phyloP scores from a whole-genome alignment of 2,888 invertebrate genomes.

The Cryptosula pallasiana region DNA sequence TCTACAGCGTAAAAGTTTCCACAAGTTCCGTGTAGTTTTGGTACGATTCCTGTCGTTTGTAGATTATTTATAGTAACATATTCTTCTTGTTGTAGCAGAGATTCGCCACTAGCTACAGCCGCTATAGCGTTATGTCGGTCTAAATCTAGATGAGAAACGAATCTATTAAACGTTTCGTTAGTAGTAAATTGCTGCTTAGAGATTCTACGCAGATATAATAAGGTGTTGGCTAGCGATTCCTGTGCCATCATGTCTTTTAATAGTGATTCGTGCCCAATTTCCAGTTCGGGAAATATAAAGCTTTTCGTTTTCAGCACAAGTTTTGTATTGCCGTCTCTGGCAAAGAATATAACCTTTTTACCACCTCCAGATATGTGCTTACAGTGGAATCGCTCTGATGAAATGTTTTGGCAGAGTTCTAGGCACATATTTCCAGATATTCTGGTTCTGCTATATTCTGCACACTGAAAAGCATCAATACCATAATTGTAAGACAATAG shows the following conservation, averaged over 20 bases:
- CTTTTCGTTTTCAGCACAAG: conserved; percentile 16
- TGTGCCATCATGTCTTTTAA: background rate
- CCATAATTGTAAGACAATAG: too few species aligned
- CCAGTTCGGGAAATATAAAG: background rate
- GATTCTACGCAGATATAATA: background rate
- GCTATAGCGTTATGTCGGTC: background rate
- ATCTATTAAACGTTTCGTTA: background rate
- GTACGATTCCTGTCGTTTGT: background rate
- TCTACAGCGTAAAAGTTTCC: conserved; percentile 15
- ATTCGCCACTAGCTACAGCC: conserved; percentile 2
- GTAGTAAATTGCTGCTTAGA: background rate
- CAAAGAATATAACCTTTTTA: background rate
- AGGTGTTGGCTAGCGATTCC: background rate
- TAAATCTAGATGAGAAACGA: background rate
- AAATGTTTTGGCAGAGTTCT: conserved; percentile 11
- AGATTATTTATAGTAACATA: background rate
- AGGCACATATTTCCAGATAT: background rate
- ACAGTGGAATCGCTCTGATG: conserved; percentile 4
- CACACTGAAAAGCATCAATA: conserved; percentile 9
- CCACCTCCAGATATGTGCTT: background rate
- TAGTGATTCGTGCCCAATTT: background rate
- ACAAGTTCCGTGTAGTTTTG: background rate
- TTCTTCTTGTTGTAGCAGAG: conserved; percentile 11
- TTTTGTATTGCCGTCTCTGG: background rate
- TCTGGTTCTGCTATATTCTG: background rate